A percentile compares a stretch with the other conserved stretches of the same genome.
phyloP scores from a whole-genome alignment of 2,113 vertebrate genomes.

The Pseudopipra pipra region DNA sequence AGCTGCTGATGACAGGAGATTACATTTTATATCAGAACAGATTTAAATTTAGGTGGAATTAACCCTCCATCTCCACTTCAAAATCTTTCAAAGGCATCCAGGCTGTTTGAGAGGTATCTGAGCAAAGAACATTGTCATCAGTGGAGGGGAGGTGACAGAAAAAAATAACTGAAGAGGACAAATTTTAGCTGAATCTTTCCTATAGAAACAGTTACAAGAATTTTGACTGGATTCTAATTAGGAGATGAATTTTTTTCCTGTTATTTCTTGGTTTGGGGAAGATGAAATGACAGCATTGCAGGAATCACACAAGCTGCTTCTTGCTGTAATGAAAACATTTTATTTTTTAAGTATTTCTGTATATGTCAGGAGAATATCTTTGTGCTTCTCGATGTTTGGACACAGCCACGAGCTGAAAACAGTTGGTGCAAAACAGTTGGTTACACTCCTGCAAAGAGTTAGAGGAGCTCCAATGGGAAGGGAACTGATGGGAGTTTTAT shows the following conservation, averaged over 20 bases:
- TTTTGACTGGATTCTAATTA: neutral
- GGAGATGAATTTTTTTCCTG: neutral
- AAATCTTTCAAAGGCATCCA: neutral
- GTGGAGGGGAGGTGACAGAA: neutral
- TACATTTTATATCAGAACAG: slow-evolving; percentile 48
- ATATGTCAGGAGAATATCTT: neutral
- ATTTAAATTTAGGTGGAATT: slow-evolving; percentile 52
- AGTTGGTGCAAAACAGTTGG: neutral
- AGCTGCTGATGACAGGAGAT: slow-evolving; percentile 52
- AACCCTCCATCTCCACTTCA: slow-evolving; percentile 10
- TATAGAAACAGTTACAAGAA: neutral
- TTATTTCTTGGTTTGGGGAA: neutral
- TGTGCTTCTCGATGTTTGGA: neutral
- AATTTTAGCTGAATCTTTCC: neutral
- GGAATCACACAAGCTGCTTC: neutral
- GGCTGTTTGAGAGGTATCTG: neutral
- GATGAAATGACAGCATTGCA: neutral
- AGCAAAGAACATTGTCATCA: neutral
- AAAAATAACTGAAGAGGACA: neutral
- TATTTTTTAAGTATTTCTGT: neutral
- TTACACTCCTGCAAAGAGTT: neutral
- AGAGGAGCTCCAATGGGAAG: neutral
- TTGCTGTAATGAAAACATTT: neutral
- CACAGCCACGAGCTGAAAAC: neutral
- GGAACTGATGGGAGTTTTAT: neutral